These are phyloP conservation scores for Pemphredon lugubris DNA, from an alignment of 2,888 invertebrate genomes.

Conservation along the genomic window DNA sequence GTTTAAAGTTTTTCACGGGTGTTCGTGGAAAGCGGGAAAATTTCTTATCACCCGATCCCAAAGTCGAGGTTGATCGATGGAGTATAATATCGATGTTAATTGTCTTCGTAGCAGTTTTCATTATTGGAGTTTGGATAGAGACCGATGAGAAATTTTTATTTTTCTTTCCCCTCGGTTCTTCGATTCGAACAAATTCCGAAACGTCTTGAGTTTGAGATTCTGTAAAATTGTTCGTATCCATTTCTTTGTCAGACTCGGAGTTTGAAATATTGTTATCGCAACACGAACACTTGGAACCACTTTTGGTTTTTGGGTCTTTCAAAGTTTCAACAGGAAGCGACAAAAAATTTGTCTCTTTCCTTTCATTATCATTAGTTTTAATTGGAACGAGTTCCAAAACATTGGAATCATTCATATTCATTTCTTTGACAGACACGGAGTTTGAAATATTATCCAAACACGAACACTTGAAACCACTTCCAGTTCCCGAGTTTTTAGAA, in stretches of 20 bases:
- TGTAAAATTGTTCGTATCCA: not conserved
- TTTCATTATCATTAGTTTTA: not conserved
- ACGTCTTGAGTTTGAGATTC: not conserved
- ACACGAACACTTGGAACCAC: too few relatives aligned
- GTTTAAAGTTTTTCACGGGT: too few relatives aligned
- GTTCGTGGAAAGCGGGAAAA: too few relatives aligned
- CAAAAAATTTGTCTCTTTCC: too few relatives aligned
- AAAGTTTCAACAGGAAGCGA: not conserved
- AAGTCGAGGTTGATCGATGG: too few relatives aligned
- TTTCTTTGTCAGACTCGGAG: too few relatives aligned
- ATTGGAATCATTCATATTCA: too few relatives aligned
- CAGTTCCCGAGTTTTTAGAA: not conserved
- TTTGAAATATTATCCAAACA: too few relatives aligned
- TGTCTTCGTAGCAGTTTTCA: slow-evolving; percentile 20
- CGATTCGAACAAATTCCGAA: not conserved
- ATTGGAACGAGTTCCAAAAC: too few relatives aligned
- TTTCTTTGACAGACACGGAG: too few relatives aligned
- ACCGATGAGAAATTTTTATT: slow-evolving; percentile 8
- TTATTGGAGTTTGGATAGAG: slow-evolving; percentile 20
- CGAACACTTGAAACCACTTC: too few relatives aligned
- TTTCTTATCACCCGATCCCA: not conserved
- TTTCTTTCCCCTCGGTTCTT: not conserved
- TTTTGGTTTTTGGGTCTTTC: not conserved
- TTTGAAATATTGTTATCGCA: too few relatives aligned
- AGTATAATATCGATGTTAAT: slow-evolving; percentile 15